phyloP scores from a whole-genome alignment of 2,113 vertebrate species.

The Pygathrix nemaeus region DNA sequence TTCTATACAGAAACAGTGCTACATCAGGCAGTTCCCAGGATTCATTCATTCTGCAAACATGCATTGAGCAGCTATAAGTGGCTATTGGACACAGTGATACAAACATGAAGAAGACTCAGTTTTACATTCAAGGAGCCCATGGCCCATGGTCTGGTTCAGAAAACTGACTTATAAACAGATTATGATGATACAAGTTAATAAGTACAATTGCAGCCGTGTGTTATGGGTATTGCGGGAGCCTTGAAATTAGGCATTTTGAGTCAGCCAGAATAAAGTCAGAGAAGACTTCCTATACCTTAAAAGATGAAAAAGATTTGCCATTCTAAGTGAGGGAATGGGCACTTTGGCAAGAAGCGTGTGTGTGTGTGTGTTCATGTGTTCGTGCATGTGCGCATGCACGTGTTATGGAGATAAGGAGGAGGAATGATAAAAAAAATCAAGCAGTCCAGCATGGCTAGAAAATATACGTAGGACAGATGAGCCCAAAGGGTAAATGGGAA shows the following conservation, averaged over 20 bases:
- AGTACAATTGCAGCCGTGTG: neutral
- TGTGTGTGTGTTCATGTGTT: no score
- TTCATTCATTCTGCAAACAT: neutral
- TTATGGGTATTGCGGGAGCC: neutral
- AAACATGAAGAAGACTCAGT: neutral
- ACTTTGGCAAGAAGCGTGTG: neutral
- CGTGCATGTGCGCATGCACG: rapidly evolving
- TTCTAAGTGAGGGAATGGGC: neutral
- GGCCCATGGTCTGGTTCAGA: neutral
- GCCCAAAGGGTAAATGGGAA: neutral
- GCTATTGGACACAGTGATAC: neutral
- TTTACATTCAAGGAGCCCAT: neutral
- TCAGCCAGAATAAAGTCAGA: neutral
- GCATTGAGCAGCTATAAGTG: neutral
- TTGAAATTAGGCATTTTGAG: neutral
- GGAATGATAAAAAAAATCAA: neutral
- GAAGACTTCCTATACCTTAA: neutral
- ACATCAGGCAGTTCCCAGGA: neutral
- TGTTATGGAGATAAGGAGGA: neutral
- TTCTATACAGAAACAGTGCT: neutral
- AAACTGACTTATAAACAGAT: neutral
- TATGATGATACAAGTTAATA: neutral
- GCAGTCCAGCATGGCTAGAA: neutral
- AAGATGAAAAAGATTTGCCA: neutral
- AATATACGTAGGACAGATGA: neutral